These are phyloP conservation scores for Andrena bucephala DNA, from an alignment of 2,888 invertebrate species.

Conservation along the genomic window DNA sequence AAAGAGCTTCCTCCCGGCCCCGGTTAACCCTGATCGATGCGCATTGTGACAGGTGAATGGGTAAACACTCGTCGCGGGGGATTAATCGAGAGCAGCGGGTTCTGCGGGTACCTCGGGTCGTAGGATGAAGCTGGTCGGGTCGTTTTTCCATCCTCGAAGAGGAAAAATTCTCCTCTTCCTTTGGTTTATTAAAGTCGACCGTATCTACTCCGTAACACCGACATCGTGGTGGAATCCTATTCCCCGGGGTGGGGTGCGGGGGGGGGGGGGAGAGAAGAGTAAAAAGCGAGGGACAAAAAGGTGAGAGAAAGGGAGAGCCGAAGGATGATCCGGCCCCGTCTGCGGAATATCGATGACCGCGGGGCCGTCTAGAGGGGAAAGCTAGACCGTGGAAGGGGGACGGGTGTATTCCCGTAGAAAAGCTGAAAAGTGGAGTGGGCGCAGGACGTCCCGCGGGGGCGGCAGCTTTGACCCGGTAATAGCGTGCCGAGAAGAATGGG, in stretches of 20 bases:
- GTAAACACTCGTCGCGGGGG: slow-evolving; percentile 33
- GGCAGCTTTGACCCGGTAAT: slow-evolving; percentile 83
- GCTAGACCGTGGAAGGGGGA: slow-evolving; percentile 5
- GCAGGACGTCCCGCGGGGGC: slow-evolving; percentile 83
- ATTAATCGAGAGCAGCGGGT: slow-evolving; percentile 15
- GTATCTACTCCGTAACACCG: background rate
- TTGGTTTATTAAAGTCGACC: background rate
- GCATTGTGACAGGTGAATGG: slow-evolving; percentile 61
- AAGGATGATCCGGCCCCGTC: slow-evolving; percentile 3
- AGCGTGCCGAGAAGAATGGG: slow-evolving; percentile 84
- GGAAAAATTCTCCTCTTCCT: too few relatives aligned
- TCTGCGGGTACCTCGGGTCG: background rate
- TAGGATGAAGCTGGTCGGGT: background rate
- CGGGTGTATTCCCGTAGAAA: slow-evolving; percentile 57
- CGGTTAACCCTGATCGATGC: slow-evolving; percentile 36
- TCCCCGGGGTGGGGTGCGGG: background rate
- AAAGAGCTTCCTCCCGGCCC: slow-evolving; percentile 30
- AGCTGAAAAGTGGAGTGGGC: slow-evolving; percentile 77
- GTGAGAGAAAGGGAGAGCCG: background rate
- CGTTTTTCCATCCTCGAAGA: background rate
- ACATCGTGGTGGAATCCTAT: background rate
- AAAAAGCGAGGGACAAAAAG: background rate
- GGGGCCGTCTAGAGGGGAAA: background rate
- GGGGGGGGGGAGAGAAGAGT: background rate
- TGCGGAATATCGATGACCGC: slow-evolving; percentile 43